Conservation (phyloP, 1,140 invertebrate species). For the Drosophila kohkoa region DNA sequence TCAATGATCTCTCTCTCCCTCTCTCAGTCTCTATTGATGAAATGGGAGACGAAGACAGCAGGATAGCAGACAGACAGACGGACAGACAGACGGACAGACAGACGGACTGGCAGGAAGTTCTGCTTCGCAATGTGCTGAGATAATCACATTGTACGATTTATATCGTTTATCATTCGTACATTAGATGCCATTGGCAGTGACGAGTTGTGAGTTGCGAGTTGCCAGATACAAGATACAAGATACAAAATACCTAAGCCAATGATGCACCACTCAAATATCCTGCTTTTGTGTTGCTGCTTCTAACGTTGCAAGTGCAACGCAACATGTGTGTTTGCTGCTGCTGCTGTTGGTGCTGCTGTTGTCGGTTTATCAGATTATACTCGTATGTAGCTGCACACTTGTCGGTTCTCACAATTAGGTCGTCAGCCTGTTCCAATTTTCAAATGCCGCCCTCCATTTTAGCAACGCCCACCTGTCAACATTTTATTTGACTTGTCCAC, state of each 20-base stretch:
- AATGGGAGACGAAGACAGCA: constrained; percentile 59
- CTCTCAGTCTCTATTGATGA: constrained; percentile 57
- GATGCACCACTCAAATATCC: constrained; percentile 18
- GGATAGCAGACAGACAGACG: background rate
- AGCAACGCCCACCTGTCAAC: constrained; percentile 69
- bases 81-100: background rate
- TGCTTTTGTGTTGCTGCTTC: constrained; percentile 58
- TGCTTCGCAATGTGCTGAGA: constrained; percentile 43
- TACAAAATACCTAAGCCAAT: background rate
- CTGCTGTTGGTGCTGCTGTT: background rate
- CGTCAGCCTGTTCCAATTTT: constrained; percentile 47
- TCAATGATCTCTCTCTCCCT: background rate
- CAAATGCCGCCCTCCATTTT: constrained; percentile 35
- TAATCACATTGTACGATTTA: constrained; percentile 63
- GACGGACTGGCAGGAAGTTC: constrained; percentile 60
- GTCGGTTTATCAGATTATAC: constrained; percentile 52
- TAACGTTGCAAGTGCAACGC: constrained; percentile 59
- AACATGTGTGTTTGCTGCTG: constrained; percentile 36
- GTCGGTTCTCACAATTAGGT: constrained; percentile 58
- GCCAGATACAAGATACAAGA: too few relatives aligned
- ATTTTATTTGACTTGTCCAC: constrained; percentile 57
- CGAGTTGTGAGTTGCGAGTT: too few relatives aligned
- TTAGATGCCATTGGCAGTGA: constrained; percentile 41
- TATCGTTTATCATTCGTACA: constrained; percentile 69
- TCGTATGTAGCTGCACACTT: constrained; percentile 30